Base-by-base conservation (phyloP, 2,113 vertebrate species). In the Capreolus pygargus region DNA sequence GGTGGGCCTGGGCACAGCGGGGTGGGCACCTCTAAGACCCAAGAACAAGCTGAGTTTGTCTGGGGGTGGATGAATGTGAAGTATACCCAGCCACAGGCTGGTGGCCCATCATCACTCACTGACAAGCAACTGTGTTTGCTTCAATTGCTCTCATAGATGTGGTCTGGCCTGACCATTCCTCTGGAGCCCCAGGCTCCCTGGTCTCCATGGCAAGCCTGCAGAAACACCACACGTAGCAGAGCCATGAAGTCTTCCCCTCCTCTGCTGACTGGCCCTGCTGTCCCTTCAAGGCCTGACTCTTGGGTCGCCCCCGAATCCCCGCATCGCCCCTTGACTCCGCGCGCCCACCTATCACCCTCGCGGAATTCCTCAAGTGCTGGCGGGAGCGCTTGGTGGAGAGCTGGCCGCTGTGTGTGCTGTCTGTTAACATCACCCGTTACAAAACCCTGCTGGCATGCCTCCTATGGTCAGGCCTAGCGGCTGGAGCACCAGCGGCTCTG, bases 61-160 rank as follows among this genome's bases (percentile, higher is more conserved):
- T 15, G 27, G 25, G 47, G 28, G 27, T 1, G 2, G 60, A 36
- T 1, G 28, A 39, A 47, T 1, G 0, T 11, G 13, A 9, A 19
- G 17, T 7, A 47, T 25, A 36, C 61, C 60, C 45, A n/a, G 8
- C 17, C 7, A 33, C 28, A 21, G 58, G 45, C 23, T 17, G 21
- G n/a, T 5, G 39, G 50, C 58, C 25, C 52, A 70, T 36, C 23
- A 6, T 39, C 25, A 13, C 19, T 36, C 30, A 21, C 23, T 30
- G 27, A 39, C 1, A 39, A 9, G 43, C 6, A 15, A 25, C 2
- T 47, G 13, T 47, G 11, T 55, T n/a, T 81, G 50, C 25, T 21
- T 55, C 36, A 45, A 36, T 36, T 25, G 61, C 10, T 16, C 86
- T 28, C 16, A 6, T 6, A 28, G n/a, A 36, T 25, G 30, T 25